Evolutionary conservation across 2,797 vertebrate genomes (phyloP).

Genomic region (Denticeps clupeoides): DNA sequence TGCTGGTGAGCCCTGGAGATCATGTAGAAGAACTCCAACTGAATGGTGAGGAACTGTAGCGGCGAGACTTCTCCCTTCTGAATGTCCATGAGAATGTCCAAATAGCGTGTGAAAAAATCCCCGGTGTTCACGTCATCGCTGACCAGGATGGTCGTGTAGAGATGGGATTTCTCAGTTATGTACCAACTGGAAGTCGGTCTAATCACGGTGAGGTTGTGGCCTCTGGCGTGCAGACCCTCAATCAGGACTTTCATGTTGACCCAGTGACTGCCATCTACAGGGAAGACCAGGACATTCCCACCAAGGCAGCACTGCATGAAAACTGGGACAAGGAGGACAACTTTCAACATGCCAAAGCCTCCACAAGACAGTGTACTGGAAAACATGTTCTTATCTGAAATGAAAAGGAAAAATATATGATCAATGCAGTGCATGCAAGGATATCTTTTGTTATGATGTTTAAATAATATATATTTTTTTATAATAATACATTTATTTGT

Average conservation of each 20-base stretch:
- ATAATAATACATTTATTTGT: too few relatives aligned
- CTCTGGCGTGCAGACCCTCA: constrained; percentile 46
- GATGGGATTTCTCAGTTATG: constrained; percentile 42
- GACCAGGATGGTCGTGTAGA: constrained; percentile 43
- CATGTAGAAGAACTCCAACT: constrained; percentile 33
- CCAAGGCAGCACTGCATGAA: constrained; percentile 29
- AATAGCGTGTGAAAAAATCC: constrained; percentile 30
- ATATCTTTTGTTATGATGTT: background rate
- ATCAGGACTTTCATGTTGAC: constrained; percentile 57
- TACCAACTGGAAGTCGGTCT: constrained; percentile 42
- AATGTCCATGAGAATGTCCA: constrained; percentile 32
- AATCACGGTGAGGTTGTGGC: constrained; percentile 50
- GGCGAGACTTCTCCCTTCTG: constrained; percentile 33
- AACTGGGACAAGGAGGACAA: constrained; percentile 1
- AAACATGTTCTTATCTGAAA: background rate
- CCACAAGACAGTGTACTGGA: background rate
- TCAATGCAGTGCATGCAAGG: background rate
- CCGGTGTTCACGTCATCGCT: background rate
- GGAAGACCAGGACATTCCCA: constrained; percentile 51
- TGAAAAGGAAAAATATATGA: background rate
- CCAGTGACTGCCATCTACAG: constrained; percentile 57
- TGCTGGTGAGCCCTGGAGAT: constrained; percentile 29
- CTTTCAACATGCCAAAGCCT: background rate
- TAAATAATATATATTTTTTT: too few relatives aligned
- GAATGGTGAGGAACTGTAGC: constrained; percentile 38